These are phyloP conservation scores for Cerastis leucographa DNA, from an alignment of 2,888 invertebrate genomes.

Conservation along the genomic window DNA sequence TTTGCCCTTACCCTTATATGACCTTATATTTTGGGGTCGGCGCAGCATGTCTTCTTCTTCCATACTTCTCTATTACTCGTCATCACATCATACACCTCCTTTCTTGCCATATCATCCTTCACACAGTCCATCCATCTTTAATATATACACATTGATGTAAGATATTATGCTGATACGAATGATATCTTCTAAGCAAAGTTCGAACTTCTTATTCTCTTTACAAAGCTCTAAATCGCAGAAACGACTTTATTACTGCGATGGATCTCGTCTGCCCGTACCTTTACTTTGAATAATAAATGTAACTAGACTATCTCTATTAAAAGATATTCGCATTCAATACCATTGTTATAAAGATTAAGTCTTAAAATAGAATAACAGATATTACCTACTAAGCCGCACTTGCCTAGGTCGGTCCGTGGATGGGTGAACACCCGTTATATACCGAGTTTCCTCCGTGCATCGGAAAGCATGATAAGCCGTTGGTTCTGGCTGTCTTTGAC, in stretches of 20 bases:
- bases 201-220: not conserved
- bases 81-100: too few relatives aligned
- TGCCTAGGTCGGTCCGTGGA: too few relatives aligned
- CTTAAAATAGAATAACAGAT: constrained; percentile 2
- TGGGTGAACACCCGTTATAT: too few relatives aligned
- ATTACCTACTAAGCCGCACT: not conserved
- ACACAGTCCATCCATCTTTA: not conserved
- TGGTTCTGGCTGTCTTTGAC: too few relatives aligned
- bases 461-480: too few relatives aligned
- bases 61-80: too few relatives aligned
- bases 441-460: too few relatives aligned
- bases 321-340: constrained; percentile 6
- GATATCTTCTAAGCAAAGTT: not conserved
- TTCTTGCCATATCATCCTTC: too few relatives aligned
- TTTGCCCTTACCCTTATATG: too few relatives aligned
- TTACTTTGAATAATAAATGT: constrained; percentile 20
- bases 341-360: not conserved
- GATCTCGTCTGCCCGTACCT: constrained; percentile 8
- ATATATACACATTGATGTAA: not conserved
- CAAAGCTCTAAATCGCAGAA: constrained; percentile 19
- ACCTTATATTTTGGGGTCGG: too few relatives aligned
- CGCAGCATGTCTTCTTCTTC: too few relatives aligned
- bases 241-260: constrained; percentile 11
- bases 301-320: not conserved
- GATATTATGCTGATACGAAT: not conserved